Percentiles rank a stretch among this genome's conserved stretches.
These are phyloP conservation scores for Ibidorhyncha struthersii DNA, from an alignment of 2,113 vertebrate genomes.

Conservation along the genomic window DNA sequence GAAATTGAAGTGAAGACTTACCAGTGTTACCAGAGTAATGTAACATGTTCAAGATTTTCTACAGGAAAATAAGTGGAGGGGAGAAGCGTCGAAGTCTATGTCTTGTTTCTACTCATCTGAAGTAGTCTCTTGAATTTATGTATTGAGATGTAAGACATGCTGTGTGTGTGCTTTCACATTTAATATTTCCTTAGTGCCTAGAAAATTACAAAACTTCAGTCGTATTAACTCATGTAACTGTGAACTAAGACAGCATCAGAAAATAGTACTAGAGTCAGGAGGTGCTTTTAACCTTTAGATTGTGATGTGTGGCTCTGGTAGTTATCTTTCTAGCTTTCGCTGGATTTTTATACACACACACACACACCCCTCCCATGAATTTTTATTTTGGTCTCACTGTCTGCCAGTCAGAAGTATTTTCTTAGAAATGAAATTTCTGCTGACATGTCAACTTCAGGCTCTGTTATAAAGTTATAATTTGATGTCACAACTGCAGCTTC, in stretches of 20 bases:
- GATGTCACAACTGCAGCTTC: neutral
- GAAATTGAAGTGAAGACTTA: neutral
- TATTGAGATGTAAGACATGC: neutral
- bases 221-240: neutral
- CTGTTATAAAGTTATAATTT: neutral
- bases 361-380: neutral
- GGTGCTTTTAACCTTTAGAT: neutral
- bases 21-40: neutral
- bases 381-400: neutral
- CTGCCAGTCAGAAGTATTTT: neutral
- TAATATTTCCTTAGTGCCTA: neutral
- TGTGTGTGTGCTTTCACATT: neutral
- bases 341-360: neutral
- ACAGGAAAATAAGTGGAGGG: neutral
- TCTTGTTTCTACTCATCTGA: neutral
- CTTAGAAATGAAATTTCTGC: neutral
- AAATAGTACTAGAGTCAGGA: neutral
- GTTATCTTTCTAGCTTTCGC: neutral
- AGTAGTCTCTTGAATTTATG: neutral
- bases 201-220: neutral
- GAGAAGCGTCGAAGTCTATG: neutral
- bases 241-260: neutral
- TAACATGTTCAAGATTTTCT: neutral
- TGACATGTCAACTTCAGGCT: neutral
- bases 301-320: neutral